Base-by-base conservation (phyloP, 2,888 invertebrate species). In the Hirtodrosophila histrioides region DNA sequence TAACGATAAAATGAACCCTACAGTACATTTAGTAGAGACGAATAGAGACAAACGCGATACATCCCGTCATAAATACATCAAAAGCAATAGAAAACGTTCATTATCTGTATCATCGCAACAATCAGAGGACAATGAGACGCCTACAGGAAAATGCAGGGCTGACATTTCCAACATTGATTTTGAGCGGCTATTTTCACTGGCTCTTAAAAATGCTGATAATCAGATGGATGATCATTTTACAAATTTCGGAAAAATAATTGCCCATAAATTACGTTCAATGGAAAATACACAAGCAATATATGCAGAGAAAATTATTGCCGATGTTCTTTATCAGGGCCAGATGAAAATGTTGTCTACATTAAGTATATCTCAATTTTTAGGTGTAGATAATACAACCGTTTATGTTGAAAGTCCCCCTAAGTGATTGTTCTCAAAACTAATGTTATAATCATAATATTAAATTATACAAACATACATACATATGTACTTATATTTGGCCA, bases 241-340 rank as follows among this genome's bases (percentile, higher is more conserved):
- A 17, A 88, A 81, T 66, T 90, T 91, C 56, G 91, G 91, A 0
- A 91, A 91, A 65, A 88, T 91, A 23, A 91, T 91, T 53, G 90
- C 91, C 11, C 90, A 91, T 57, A 91, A 91, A 65, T 70, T 91
- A 51, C 88, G 91, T 3, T 83, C 88, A 6, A 91, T 91, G 91
- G 91, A 91, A 0, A 54, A 86, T 8, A 84, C 86, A 23, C 91
- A 91, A 61, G 89, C 91, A 3, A 80, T 91, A 31, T 90, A 89
- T 50, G 91, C 91, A 1, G 91, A 91, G 57, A 91, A 91, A 60
- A 86, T 91, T 10, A 91, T 91, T 44, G 89, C 88, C 7, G 91
- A 91, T 73, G 89, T 91, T 43, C 86, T 91, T 24, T 90, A 90
- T 72, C 91, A 91, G 69, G 91, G 91, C 3, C 91, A 91, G 80